These are phyloP conservation scores for Euphydryas editha DNA, from an alignment of 2,888 invertebrate genomes.

Conservation along the genomic window DNA sequence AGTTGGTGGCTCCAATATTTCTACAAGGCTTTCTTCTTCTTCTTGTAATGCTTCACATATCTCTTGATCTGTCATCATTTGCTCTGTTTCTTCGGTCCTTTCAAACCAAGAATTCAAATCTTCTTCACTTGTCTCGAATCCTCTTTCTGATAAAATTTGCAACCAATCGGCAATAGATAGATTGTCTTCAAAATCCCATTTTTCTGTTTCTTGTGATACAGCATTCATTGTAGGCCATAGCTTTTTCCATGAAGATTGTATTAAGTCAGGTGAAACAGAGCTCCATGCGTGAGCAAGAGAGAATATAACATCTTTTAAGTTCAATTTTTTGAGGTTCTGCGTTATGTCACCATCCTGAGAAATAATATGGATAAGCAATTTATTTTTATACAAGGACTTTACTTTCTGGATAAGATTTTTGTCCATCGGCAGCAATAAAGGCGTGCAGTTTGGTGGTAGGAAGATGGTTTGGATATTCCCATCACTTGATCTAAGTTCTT, in stretches of 20 bases:
- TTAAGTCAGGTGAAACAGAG: slow-evolving; percentile 43
- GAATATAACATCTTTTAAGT: slow-evolving; percentile 47
- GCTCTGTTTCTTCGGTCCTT: slow-evolving; percentile 47
- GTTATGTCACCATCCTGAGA: slow-evolving; percentile 43
- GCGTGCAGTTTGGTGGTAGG: slow-evolving; percentile 44
- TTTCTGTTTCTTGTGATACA: slow-evolving; percentile 40
- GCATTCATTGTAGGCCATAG: not conserved
- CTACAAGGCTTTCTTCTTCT: slow-evolving; percentile 40
- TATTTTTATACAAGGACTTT: slow-evolving; percentile 36
- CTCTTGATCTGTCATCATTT: slow-evolving; percentile 26
- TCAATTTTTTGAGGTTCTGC: slow-evolving; percentile 43
- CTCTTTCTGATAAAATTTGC: slow-evolving; percentile 48
- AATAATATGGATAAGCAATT: slow-evolving; percentile 47
- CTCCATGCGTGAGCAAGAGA: slow-evolving; percentile 48
- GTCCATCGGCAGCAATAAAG: slow-evolving; percentile 45
- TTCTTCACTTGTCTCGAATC: slow-evolving; percentile 48
- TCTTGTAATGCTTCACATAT: slow-evolving; percentile 11
- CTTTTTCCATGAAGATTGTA: slow-evolving; percentile 49
- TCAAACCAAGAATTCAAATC: slow-evolving; percentile 45
- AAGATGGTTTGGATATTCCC: slow-evolving; percentile 38
- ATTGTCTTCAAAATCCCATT: slow-evolving; percentile 44
- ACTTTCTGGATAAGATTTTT: slow-evolving; percentile 45
- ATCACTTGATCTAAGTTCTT: slow-evolving; percentile 50
- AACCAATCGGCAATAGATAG: slow-evolving; percentile 44
- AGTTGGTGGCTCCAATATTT: slow-evolving; percentile 41